These are phyloP conservation scores for Elegia similella DNA, from an alignment of 2,888 invertebrate species.

Conservation along the genomic window DNA sequence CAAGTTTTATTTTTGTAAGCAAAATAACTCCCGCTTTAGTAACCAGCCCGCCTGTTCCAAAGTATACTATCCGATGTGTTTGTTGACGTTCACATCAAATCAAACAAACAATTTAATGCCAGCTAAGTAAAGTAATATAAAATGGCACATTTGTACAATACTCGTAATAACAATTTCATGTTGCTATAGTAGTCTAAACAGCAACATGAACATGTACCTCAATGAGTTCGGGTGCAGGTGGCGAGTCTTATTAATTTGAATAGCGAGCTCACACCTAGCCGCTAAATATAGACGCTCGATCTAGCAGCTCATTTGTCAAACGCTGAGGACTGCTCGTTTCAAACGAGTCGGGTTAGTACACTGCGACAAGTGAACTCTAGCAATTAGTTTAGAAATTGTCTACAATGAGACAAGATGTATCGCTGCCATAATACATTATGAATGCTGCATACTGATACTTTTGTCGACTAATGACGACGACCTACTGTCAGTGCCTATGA, in stretches of 20 bases:
- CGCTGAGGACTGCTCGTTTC: conserved; percentile 2
- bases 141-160: no score
- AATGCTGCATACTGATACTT: no score
- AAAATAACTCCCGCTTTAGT: neutral
- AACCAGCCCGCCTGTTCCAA: no score
- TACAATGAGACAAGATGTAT: neutral
- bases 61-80: no score
- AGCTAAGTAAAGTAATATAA: no score
- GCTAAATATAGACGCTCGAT: conserved; percentile 21
- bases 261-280: conserved; percentile 17
- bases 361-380: neutral
- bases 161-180: no score
- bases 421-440: neutral
- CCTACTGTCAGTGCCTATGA: no score
- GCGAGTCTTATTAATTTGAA: conserved; percentile 8
- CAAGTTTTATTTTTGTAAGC: neutral
- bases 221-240: neutral
- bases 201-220: neutral
- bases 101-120: no score
- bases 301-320: conserved; percentile 16
- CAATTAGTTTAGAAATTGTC: neutral
- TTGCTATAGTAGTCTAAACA: no score
- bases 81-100: no score
- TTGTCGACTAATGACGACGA: no score
- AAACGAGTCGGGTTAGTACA: neutral